Percentiles rank a stretch among this genome's conserved stretches.
These are phyloP conservation scores for Acrocephalus arundinaceus DNA, from an alignment of 2,113 vertebrate species.

Conservation along the genomic window DNA sequence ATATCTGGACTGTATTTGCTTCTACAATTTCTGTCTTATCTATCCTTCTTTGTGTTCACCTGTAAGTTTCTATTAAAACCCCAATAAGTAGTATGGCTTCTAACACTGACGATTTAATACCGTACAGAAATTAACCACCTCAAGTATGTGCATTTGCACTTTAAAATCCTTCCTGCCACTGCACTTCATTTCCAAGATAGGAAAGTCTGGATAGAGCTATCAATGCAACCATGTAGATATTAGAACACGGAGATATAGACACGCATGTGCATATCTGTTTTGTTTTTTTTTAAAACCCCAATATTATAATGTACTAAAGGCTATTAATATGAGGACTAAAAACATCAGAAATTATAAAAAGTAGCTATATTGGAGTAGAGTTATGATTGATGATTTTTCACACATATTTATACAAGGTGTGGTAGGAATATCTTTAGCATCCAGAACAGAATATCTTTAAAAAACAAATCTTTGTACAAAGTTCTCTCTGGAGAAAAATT, in stretches of 20 bases:
- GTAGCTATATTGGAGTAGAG: not conserved
- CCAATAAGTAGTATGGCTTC: conserved; percentile 35
- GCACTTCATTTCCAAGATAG: not conserved
- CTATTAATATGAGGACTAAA: not conserved
- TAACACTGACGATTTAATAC: conserved; percentile 46
- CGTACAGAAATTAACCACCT: conserved; percentile 51
- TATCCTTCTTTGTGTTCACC: conserved; percentile 63
- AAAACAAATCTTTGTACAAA: not conserved
- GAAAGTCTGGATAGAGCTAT: not conserved
- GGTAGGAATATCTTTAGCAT: not conserved
- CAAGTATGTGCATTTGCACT: conserved; percentile 21
- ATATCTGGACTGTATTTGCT: conserved; percentile 63
- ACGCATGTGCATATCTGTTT: rapidly evolving
- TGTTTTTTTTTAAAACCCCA: not conserved
- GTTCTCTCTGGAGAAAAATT: not conserved
- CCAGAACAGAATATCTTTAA: not conserved
- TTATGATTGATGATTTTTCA: not conserved
- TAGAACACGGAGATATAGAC: not conserved
- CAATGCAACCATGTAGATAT: not conserved
- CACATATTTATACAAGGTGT: not conserved
- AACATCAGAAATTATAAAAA: not conserved
- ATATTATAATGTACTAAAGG: not conserved
- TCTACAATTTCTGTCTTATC: conserved; percentile 64
- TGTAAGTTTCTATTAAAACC: conserved; percentile 60
- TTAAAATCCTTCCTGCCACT: conserved; percentile 29